phyloP scores from a whole-genome alignment of 2,113 vertebrate species.

The Aix galericulata region DNA sequence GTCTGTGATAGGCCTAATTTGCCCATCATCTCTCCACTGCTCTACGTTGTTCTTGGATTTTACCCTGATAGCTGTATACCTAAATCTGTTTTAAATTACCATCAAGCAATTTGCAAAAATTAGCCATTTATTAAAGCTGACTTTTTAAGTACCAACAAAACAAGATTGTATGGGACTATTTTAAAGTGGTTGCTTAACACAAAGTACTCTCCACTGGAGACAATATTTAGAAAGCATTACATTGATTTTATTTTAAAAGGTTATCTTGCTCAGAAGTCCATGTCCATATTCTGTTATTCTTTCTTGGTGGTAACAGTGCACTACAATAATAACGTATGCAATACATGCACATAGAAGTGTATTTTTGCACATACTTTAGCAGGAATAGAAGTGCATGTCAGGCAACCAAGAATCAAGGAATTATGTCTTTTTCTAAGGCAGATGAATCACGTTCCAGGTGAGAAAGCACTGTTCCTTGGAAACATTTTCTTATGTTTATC shows the following conservation, averaged over 20 bases:
- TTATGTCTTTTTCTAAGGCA: neutral
- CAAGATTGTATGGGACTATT: neutral
- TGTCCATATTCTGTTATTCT: neutral
- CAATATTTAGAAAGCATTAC: neutral
- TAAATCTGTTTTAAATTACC: neutral
- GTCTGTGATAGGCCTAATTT: conserved; percentile 70
- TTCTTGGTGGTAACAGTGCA: neutral
- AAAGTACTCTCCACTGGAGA: neutral
- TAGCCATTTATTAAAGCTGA: neutral
- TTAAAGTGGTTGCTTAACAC: neutral
- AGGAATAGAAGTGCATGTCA: neutral
- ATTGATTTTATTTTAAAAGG: neutral
- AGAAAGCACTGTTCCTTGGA: neutral
- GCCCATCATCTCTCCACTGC: conserved; percentile 19
- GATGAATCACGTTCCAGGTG: neutral
- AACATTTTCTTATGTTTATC: neutral
- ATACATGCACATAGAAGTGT: neutral
- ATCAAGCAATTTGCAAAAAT: neutral
- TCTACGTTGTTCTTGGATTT: conserved; percentile 19
- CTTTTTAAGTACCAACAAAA: neutral
- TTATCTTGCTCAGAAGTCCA: neutral
- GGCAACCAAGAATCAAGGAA: neutral
- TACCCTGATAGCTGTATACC: neutral
- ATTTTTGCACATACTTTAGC: neutral
- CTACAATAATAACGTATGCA: neutral